Evolutionary conservation across 2,797 vertebrate genomes (phyloP).

Genomic region (Siniperca obscura): DNA sequence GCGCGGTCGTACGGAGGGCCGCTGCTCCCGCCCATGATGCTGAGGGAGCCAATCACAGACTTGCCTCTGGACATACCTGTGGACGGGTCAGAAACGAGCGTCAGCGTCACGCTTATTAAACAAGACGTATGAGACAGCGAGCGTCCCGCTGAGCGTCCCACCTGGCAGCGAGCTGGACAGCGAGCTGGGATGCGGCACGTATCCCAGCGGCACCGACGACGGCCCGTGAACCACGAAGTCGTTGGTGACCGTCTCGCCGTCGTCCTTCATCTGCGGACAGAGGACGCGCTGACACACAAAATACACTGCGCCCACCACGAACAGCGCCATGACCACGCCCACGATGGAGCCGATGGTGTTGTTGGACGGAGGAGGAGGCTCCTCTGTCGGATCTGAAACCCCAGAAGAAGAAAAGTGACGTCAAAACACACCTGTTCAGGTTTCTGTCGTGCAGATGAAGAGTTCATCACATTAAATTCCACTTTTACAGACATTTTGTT

Average conservation of each 20-base stretch:
- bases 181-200: constrained; percentile 94
- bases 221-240: constrained; percentile 95
- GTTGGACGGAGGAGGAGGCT: constrained; percentile 90
- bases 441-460: no score
- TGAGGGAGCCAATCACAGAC: constrained; percentile 96
- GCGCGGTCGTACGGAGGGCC: constrained; percentile 96
- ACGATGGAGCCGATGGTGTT: constrained; percentile 96
- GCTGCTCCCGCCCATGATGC: constrained; percentile 97
- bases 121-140: rapidly evolving
- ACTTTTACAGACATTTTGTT: no score
- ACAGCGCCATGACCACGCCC: constrained; percentile 93
- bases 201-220: constrained; percentile 93
- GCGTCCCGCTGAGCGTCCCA: constrained; percentile 45
- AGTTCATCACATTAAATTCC: no score
- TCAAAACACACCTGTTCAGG: neutral
- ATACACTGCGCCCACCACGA: constrained; percentile 95
- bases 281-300: constrained; percentile 96
- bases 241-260: constrained; percentile 94
- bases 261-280: constrained; percentile 97
- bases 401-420: neutral
- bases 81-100: neutral
- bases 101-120: neutral
- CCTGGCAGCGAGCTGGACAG: constrained; percentile 95
- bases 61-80: constrained; percentile 97
- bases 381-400: constrained; percentile 91